Base-by-base conservation (phyloP, 2,797 vertebrate species). In the Sebastes kiyomatsui region DNA sequence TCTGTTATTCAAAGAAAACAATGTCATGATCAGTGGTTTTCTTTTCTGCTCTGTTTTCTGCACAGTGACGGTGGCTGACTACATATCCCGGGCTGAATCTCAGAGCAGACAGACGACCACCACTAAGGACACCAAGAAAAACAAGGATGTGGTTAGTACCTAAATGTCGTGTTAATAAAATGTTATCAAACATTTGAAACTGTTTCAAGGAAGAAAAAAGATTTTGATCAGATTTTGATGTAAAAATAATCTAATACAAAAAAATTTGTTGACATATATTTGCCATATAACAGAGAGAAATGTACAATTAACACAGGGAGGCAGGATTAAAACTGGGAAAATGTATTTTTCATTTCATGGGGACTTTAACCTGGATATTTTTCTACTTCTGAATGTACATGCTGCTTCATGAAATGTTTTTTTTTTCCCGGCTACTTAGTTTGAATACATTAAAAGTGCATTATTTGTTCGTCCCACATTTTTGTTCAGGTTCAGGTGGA, bases 11-110 rank as follows among this genome's bases (percentile, higher is more conserved):
- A 3, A 56, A 30, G 8, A 55, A 73, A 76, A 33, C 1, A 11
- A 6, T 75, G 6, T 52, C 32, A 8, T 75, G 67, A 75, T 38
- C 3, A 3, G 27, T 27, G 14, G 12, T 55, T 72, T 67, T 65
- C 13, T 65, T 14, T 58, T 65, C 54, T 87, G 16, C 42, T 42
- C 1, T 84, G 49, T 70, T 56, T 9, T 35, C 18, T 77, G 25
- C 27, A 12, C 95, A 99, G 99, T 99, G 93, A 98, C 98, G 60
- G 98, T 99, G 95, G 99, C 99, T 72, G 99, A 99, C 95, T 99
- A 98, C 96, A 99, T 99, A 96, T 99, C 98, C 92, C 97, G 99
- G 92, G 97, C 99, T 86, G 99, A 99, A 87, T 99, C 98, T 92
- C 97, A 99, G 87, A 99, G 99, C 95, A 96, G 99, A 95, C 97